These are phyloP conservation scores for Scylla paramamosain DNA, from an alignment of 1,140 invertebrate species.

Conservation along the genomic window DNA sequence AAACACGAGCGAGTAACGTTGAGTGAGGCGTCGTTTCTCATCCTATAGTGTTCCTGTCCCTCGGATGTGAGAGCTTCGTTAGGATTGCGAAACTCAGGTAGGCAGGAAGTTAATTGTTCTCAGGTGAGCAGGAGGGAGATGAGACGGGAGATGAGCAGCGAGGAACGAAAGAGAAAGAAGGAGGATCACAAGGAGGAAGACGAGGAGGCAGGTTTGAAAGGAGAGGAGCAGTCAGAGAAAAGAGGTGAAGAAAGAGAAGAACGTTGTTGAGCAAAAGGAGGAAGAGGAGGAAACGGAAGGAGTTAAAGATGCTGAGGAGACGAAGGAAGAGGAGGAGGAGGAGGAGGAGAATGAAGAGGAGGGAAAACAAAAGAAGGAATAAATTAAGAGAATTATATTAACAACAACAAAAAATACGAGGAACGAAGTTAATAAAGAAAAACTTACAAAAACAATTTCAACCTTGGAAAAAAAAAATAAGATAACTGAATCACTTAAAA, in stretches of 20 bases:
- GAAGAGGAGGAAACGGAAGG: not conserved
- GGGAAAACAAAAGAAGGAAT: not conserved
- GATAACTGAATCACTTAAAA: not conserved
- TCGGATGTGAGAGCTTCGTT: not conserved
- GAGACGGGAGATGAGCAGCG: not conserved
- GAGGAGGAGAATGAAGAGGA: not conserved
- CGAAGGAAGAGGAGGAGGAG: not conserved
- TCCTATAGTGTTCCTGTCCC: not conserved
- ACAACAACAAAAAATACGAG: too few species aligned
- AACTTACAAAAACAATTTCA: not conserved
- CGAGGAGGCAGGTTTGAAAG: not conserved
- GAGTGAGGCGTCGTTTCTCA: not conserved
- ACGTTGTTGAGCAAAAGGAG: not conserved
- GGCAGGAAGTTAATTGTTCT: constrained; percentile 13
- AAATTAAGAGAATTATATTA: not conserved
- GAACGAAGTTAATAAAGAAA: too few species aligned
- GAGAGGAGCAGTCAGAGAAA: not conserved
- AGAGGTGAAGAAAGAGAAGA: not conserved
- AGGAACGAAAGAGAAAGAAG: not conserved
- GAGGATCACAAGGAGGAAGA: not conserved
- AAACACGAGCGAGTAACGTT: too few species aligned
- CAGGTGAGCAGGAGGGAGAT: constrained; percentile 18
- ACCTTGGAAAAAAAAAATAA: not conserved
- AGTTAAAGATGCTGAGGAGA: not conserved
- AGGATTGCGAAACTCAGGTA: constrained; percentile 21